A percentile compares a stretch with the other conserved stretches of the same genome.
Conservation (phyloP, 2,888 invertebrate genomes). For the Dolomedes plantarius region DNA sequence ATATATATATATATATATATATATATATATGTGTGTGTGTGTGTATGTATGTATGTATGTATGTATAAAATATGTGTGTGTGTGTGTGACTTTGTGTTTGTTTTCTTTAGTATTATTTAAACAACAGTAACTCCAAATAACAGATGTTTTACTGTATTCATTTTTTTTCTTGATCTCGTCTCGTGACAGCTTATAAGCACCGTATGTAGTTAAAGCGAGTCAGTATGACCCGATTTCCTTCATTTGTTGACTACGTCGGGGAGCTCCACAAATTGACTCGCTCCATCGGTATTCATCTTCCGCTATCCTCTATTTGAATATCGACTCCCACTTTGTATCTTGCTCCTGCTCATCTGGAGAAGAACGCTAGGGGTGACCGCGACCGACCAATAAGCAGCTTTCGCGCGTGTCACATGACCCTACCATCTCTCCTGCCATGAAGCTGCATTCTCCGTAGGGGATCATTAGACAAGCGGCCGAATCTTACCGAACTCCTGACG, state of each 20-base stretch:
- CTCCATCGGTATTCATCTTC: conserved; percentile 22
- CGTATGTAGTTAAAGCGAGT: no score
- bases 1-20: no score
- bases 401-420: conserved; percentile 45
- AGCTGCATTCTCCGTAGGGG: conserved; percentile 46
- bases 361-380: conserved; percentile 62
- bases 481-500: not conserved
- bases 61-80: no score
- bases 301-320: conserved; percentile 44
- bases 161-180: no score
- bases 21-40: no score
- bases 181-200: no score
- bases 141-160: no score
- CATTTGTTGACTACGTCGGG: not conserved
- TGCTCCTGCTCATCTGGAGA: conserved; percentile 48
- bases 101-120: no score
- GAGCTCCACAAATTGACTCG: not conserved
- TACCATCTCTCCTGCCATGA: conserved; percentile 49
- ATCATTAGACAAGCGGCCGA: not conserved
- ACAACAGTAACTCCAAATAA: no score
- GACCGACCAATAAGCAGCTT: conserved; percentile 45
- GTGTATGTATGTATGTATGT: no score
- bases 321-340: conserved; percentile 49
- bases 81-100: no score
- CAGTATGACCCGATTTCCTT: not conserved